Evolutionary conservation across 2,113 vertebrate genomes (phyloP).

Genomic region (Ariopsis seemanni): DNA sequence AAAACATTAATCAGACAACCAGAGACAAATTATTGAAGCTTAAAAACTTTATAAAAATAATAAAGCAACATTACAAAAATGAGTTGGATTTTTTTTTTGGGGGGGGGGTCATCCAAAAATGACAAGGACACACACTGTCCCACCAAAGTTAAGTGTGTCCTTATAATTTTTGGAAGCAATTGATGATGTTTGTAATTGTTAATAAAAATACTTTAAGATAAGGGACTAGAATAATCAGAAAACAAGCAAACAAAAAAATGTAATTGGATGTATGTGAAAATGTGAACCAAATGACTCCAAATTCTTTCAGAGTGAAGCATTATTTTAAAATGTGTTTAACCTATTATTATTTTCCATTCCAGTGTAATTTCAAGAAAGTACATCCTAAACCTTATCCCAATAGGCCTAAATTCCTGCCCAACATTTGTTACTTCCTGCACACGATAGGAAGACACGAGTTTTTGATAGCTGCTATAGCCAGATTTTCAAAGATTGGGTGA

Average conservation of each 20-base stretch:
- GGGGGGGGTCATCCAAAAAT: too few relatives aligned
- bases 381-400: neutral
- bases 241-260: neutral
- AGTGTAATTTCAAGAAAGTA: neutral
- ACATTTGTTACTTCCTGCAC: neutral
- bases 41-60: neutral
- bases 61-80: neutral
- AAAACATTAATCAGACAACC: neutral
- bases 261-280: neutral
- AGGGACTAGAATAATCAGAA: neutral
- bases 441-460: neutral
- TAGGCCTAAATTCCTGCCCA: neutral
- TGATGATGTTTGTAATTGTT: neutral
- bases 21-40: neutral
- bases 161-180: neutral
- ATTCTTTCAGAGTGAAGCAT: neutral
- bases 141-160: neutral
- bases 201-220: neutral
- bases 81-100: too few relatives aligned
- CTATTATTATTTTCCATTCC: neutral
- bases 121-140: neutral
- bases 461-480: neutral
- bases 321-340: neutral
- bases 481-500: neutral
- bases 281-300: neutral